These are phyloP conservation scores for Vulpes lagopus DNA, from an alignment of 2,113 vertebrate genomes.

Conservation along the genomic window DNA sequence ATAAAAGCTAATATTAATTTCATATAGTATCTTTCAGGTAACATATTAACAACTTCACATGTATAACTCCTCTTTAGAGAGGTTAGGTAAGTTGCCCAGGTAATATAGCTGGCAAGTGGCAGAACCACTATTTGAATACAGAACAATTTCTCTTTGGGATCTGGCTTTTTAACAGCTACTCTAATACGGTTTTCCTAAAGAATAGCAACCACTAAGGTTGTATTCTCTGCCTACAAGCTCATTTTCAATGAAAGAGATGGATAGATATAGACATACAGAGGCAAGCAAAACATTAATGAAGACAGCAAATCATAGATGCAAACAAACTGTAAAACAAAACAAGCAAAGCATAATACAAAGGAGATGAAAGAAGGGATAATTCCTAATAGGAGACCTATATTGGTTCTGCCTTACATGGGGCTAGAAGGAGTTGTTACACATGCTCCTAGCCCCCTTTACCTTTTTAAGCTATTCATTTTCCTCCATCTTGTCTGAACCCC, in stretches of 20 bases:
- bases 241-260: background rate
- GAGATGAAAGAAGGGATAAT: background rate
- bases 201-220: background rate
- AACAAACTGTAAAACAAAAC: background rate
- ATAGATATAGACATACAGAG: background rate
- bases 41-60: background rate
- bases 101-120: background rate
- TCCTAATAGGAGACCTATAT: background rate
- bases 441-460: background rate
- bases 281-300: slow-evolving; percentile 8
- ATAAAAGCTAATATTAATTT: slow-evolving; percentile 42
- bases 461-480: background rate
- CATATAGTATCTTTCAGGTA: background rate
- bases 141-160: background rate
- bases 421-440: background rate
- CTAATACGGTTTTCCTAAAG: slow-evolving; percentile 16
- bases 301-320: background rate
- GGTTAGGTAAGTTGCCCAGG: background rate
- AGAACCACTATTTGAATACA: background rate
- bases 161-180: background rate
- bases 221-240: background rate
- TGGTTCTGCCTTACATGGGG: background rate
- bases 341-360: slow-evolving; percentile 20
- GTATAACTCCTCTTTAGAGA: background rate
- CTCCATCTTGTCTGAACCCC: background rate